Evolutionary conservation across 1,140 invertebrate genomes (phyloP).

Genomic region (Globodera ellingtonae): DNA sequence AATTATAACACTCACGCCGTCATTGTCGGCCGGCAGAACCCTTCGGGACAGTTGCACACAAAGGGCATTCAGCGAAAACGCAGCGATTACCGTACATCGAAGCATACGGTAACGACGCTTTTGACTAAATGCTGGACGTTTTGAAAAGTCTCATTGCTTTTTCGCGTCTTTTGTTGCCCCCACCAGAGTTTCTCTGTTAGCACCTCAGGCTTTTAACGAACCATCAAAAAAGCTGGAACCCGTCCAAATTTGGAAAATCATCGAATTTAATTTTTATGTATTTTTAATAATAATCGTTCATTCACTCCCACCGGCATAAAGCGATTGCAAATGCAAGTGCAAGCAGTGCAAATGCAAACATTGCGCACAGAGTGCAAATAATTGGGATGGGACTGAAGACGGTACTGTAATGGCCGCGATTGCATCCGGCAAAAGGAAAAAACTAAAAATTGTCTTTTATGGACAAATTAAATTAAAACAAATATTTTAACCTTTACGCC

Average conservation of each 20-base stretch:
- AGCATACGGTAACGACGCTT: conserved; percentile 27
- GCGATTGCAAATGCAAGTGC: conserved; percentile 35
- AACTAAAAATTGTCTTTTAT: conserved; percentile 12
- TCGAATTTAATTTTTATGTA: background rate
- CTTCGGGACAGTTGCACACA: conserved; percentile 36
- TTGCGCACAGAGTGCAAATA: conserved; percentile 34
- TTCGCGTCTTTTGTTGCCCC: no score
- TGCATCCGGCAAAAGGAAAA: background rate
- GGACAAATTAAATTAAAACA: background rate
- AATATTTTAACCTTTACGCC: background rate
- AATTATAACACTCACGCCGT: no score
- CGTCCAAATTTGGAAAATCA: no score
- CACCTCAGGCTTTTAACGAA: no score
- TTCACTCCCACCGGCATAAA: conserved; percentile 26
- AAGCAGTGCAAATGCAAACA: conserved; percentile 44
- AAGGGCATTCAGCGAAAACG: conserved; percentile 43
- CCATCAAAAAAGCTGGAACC: no score
- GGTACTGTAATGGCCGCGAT: conserved; percentile 20
- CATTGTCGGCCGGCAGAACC: conserved; percentile 6
- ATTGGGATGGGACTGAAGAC: conserved; percentile 31
- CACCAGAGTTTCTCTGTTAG: no score
- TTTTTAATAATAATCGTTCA: background rate
- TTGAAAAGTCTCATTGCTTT: background rate
- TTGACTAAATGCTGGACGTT: background rate
- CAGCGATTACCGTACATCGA: conserved; percentile 33